Evolutionary conservation across 2,797 vertebrate genomes (phyloP).

Genomic region (Labroides dimidiatus): DNA sequence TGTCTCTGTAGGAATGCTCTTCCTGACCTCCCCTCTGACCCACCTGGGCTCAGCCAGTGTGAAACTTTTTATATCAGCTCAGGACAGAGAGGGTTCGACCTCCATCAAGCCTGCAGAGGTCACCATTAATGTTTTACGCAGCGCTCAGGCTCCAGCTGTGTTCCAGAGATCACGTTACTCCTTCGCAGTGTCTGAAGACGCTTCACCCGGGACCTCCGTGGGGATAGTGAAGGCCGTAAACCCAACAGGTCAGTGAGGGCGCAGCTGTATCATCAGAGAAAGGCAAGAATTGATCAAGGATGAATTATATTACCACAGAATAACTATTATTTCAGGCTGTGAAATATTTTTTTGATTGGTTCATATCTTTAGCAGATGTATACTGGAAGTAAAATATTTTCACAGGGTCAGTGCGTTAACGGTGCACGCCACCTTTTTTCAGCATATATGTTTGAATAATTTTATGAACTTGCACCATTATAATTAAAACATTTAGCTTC

Average conservation of each 20-base stretch:
- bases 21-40: slow-evolving; percentile 85
- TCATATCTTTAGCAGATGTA: no score
- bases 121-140: slow-evolving; percentile 87
- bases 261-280: not conserved
- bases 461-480: no score
- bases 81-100: slow-evolving; percentile 86
- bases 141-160: slow-evolving; percentile 80
- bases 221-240: slow-evolving; percentile 87
- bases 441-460: no score
- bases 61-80: slow-evolving; percentile 84
- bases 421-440: no score
- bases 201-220: slow-evolving; percentile 80
- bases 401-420: no score
- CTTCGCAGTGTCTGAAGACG: slow-evolving; percentile 88
- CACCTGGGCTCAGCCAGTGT: slow-evolving; percentile 81
- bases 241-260: slow-evolving; percentile 83
- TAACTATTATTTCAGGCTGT: no score
- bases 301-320: no score
- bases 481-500: no score
- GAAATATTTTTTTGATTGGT: no score
- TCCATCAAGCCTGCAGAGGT: slow-evolving; percentile 84
- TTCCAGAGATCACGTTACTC: slow-evolving; percentile 89
- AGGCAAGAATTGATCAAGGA: no score
- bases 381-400: no score
- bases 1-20: slow-evolving; percentile 85